Evolutionary conservation across 2,888 invertebrate species (phyloP).

Genomic region (Diplolepis rosae): DNA sequence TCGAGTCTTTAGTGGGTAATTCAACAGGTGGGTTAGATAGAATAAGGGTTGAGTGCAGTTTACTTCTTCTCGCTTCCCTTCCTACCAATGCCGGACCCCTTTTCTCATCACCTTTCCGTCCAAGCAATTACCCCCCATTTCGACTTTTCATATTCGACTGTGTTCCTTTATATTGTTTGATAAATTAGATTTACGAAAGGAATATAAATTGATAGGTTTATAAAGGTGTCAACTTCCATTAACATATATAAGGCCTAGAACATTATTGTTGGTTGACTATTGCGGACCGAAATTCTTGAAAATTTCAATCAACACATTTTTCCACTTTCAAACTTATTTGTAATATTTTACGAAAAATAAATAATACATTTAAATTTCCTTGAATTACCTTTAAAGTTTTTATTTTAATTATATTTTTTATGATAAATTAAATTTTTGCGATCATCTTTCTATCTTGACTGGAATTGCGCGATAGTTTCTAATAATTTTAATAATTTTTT

Average conservation of each 20-base stretch:
- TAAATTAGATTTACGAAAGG: neutral
- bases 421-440: too few relatives aligned
- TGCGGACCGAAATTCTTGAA: neutral
- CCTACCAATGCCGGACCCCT: slow-evolving; percentile 16
- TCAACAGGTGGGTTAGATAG: slow-evolving; percentile 67
- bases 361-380: too few relatives aligned
- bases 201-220: neutral
- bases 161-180: neutral
- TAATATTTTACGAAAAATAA: too few relatives aligned
- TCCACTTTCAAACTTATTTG: too few relatives aligned
- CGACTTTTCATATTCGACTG: slow-evolving; percentile 37
- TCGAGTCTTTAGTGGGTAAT: slow-evolving; percentile 50
- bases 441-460: too few relatives aligned
- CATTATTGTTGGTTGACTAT: too few relatives aligned
- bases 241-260: too few relatives aligned
- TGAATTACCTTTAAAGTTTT: too few relatives aligned
- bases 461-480: too few relatives aligned
- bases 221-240: neutral
- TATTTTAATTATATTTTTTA: too few relatives aligned
- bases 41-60: slow-evolving; percentile 58
- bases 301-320: too few relatives aligned
- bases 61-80: slow-evolving; percentile 41
- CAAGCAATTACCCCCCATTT: slow-evolving; percentile 42
- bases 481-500: too few relatives aligned
- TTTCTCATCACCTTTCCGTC: slow-evolving; percentile 40